Percentiles rank a stretch among this genome's conserved stretches.
These are phyloP conservation scores for Drosophila mercatorum DNA, from an alignment of 2,888 invertebrate genomes.

Conservation along the genomic window DNA sequence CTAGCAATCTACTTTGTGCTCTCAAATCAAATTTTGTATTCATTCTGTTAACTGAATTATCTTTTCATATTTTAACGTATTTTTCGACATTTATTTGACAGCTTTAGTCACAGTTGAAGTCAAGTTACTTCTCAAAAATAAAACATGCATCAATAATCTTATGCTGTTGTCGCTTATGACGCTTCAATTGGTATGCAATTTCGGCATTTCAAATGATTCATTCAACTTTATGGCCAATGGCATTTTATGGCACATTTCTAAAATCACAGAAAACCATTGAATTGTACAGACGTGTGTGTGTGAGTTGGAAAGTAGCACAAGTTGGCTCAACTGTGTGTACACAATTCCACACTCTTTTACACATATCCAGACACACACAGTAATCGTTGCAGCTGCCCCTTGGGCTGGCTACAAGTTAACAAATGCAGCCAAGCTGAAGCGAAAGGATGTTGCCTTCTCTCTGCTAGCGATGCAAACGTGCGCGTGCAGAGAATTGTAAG, in stretches of 20 bases:
- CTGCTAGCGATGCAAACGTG: conserved; percentile 19
- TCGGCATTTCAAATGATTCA: conserved; percentile 19
- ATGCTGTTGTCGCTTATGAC: neutral
- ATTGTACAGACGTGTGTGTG: conserved; percentile 7
- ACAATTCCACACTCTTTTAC: conserved; percentile 13
- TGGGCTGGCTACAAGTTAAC: conserved; percentile 17
- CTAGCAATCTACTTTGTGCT: no score
- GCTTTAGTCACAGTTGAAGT: neutral
- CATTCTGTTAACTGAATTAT: neutral
- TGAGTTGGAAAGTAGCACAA: conserved; percentile 21
- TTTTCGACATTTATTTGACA: neutral
- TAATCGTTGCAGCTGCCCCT: conserved; percentile 30
- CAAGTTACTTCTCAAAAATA: neutral
- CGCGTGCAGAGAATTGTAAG: neutral
- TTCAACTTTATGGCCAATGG: conserved; percentile 38
- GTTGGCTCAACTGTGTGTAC: conserved; percentile 18
- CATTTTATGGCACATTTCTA: conserved; percentile 42
- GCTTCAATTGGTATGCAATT: conserved; percentile 26
- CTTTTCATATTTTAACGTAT: neutral
- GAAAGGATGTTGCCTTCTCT: conserved; percentile 8
- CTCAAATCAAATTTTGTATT: no score
- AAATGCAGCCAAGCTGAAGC: conserved; percentile 30
- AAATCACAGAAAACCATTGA: conserved; percentile 44
- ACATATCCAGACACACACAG: conserved; percentile 20
- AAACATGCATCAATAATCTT: neutral